Conservation (phyloP, 2,113 vertebrate species). For the Suncus etruscus region DNA sequence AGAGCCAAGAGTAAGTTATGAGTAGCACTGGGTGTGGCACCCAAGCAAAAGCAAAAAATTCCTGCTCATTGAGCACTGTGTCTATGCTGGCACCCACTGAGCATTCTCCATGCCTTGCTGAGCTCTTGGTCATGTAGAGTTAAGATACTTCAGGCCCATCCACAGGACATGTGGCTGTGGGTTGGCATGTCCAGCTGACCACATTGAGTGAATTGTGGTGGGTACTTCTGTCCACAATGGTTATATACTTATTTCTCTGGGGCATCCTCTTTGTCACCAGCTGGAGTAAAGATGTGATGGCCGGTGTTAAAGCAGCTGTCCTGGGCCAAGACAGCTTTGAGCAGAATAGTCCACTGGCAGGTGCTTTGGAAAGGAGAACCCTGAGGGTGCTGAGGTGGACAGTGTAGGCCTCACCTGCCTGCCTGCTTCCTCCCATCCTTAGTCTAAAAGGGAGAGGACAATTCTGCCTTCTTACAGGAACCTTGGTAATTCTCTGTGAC, state of each 20-base stretch:
- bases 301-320: not conserved
- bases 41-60: no score
- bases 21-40: no score
- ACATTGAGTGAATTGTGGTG: not conserved
- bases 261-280: not conserved
- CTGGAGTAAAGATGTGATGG: not conserved
- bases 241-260: not conserved
- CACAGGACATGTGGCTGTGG: not conserved
- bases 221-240: not conserved
- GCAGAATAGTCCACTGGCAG: not conserved
- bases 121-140: not conserved
- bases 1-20: no score
- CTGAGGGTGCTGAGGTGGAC: no score
- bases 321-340: not conserved
- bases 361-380: not conserved
- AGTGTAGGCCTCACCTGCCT: no score
- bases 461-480: no score
- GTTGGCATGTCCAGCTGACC: not conserved
- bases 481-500: no score
- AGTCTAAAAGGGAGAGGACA: no score
- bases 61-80: not conserved
- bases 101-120: accelerated
- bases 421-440: no score
- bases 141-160: not conserved
- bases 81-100: not conserved